Percentiles rank a stretch among this genome's conserved stretches.
These are phyloP conservation scores for Pseudocheirus occidentalis DNA, from an alignment of 2,797 vertebrate genomes.

Conservation along the genomic window DNA sequence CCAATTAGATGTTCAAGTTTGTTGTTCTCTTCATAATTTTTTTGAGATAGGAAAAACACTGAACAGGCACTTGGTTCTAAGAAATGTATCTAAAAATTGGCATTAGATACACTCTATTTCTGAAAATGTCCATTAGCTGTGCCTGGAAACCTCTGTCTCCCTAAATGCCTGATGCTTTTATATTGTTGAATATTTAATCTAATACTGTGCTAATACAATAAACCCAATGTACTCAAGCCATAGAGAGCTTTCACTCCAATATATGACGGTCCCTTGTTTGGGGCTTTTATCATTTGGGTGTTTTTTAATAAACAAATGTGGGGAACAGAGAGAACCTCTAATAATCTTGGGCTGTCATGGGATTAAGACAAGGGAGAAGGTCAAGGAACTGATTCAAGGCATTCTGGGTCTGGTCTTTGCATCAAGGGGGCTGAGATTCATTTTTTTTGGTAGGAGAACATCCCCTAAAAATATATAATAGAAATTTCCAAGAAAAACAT, in stretches of 20 bases:
- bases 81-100: conserved; percentile 40
- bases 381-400: conserved; percentile 9
- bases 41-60: not conserved
- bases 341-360: not conserved
- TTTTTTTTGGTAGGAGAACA: conserved; percentile 10
- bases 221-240: conserved; percentile 22
- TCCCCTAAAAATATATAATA: conserved; percentile 15
- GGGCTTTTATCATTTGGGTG: conserved; percentile 37
- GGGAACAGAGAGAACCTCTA: conserved; percentile 19
- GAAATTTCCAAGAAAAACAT: conserved; percentile 17
- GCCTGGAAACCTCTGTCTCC: conserved; percentile 52
- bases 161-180: conserved; percentile 29
- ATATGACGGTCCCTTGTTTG: conserved; percentile 51
- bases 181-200: conserved; percentile 66
- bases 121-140: conserved; percentile 35
- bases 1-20: not conserved
- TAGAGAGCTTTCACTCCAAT: conserved; percentile 32
- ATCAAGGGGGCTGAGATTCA: not conserved
- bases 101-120: conserved; percentile 30
- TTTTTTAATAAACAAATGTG: conserved; percentile 53
- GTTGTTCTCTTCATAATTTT: not conserved
- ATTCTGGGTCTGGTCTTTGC: conserved; percentile 34
- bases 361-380: conserved; percentile 16
- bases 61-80: not conserved
- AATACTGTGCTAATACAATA: conserved; percentile 35